Evolutionary conservation across 2,888 invertebrate species (phyloP).

Genomic region (Euphydryas editha): DNA sequence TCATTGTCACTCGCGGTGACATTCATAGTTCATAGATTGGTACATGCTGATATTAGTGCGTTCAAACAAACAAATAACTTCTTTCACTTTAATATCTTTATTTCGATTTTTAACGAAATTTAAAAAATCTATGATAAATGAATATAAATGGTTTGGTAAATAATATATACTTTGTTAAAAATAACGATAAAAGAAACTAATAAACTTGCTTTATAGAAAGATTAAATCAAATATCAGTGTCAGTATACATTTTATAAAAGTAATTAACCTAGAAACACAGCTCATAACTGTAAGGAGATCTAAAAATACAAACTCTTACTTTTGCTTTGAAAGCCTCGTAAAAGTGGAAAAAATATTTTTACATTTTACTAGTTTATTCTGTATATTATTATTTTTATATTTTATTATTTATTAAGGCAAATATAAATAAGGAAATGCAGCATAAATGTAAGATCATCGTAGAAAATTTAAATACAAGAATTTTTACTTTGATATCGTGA

Average conservation of each 20-base stretch:
- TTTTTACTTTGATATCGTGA: not conserved
- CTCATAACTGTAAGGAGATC: constrained; percentile 12
- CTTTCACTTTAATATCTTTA: too few species aligned
- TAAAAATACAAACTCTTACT: constrained; percentile 17
- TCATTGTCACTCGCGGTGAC: too few species aligned
- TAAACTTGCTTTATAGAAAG: not conserved
- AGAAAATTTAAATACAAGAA: not conserved
- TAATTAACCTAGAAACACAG: constrained; percentile 15
- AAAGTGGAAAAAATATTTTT: constrained; percentile 14
- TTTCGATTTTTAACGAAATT: too few species aligned
- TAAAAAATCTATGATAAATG: not conserved
- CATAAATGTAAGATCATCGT: not conserved
- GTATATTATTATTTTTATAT: too few species aligned
- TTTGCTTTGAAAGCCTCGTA: constrained; percentile 13
- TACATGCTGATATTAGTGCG: too few species aligned
- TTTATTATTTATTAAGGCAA: not conserved
- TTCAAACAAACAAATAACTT: too few species aligned
- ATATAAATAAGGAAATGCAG: not conserved
- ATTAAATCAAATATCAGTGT: constrained; percentile 12
- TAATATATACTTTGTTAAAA: not conserved
- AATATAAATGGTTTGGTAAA: not conserved
- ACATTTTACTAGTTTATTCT: constrained; percentile 12
- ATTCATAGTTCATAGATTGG: too few species aligned
- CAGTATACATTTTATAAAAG: constrained; percentile 8
- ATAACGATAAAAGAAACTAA: not conserved